These are phyloP conservation scores for Bovichtus variegatus DNA, from an alignment of 2,797 vertebrate species.

Conservation along the genomic window DNA sequence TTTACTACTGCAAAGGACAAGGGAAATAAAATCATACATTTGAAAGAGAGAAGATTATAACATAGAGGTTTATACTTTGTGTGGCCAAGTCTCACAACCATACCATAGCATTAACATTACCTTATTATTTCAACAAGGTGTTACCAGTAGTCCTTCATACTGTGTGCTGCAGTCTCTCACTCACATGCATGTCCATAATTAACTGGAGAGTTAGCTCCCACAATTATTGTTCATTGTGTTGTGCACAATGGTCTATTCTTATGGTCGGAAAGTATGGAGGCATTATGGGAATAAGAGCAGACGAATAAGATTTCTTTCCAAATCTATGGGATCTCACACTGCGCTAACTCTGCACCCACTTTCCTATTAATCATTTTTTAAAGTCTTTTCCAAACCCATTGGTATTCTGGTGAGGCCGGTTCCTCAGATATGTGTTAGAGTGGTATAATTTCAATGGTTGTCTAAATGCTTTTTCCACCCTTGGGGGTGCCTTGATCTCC, in stretches of 20 bases:
- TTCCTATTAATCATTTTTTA: background rate
- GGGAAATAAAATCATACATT: background rate
- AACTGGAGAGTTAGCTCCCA: background rate
- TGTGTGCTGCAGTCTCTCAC: background rate
- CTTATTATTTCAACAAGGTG: background rate
- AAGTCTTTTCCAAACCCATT: conserved; percentile 16
- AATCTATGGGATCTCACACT: background rate
- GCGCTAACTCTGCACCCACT: background rate
- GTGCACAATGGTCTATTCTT: background rate
- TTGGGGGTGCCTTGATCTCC: conserved; percentile 2
- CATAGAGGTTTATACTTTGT: background rate
- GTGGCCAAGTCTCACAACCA: background rate
- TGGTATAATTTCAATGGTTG: conserved; percentile 47
- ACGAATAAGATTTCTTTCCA: background rate
- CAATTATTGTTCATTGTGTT: conserved; percentile 2
- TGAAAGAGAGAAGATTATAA: background rate
- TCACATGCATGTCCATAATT: background rate
- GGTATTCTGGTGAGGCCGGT: conserved; percentile 44
- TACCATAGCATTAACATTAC: background rate
- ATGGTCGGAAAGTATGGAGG: background rate
- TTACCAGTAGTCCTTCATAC: background rate
- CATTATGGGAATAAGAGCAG: background rate
- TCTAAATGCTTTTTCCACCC: conserved; percentile 40
- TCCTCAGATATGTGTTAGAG: conserved; percentile 40
- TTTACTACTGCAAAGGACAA: background rate